Percentiles rank a stretch among this genome's conserved stretches.
Conservation (phyloP, 2,113 vertebrate species). For the Cygnus buccinator region DNA sequence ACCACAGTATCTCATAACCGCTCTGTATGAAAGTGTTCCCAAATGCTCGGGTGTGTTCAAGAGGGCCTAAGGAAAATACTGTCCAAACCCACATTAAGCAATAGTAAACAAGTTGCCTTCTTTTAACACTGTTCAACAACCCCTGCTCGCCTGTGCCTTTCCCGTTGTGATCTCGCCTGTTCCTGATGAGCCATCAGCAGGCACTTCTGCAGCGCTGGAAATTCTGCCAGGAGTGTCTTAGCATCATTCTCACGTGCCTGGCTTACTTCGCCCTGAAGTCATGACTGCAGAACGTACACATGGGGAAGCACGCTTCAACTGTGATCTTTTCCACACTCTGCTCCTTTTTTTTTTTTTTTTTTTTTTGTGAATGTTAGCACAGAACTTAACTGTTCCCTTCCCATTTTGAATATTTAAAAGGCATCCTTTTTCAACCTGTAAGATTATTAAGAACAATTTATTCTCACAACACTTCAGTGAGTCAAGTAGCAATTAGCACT, state of each 20-base stretch:
- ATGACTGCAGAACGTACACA: neutral
- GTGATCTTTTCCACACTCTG: neutral
- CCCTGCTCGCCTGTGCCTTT: accelerated
- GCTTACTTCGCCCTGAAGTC: neutral
- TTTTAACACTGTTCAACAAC: neutral
- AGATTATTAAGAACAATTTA: neutral
- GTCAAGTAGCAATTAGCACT: neutral
- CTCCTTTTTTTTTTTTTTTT: neutral
- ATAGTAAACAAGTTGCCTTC: neutral
- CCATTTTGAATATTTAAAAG: neutral
- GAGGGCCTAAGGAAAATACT: neutral
- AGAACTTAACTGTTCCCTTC: neutral
- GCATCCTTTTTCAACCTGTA: neutral
- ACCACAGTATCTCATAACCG: neutral
- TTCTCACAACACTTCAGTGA: neutral
- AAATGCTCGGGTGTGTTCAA: neutral
- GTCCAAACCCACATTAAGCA: neutral
- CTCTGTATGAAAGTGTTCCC: neutral
- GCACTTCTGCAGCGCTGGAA: neutral
- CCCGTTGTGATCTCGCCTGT: neutral
- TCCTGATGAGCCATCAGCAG: neutral
- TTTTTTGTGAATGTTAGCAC: neutral
- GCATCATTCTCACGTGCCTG: neutral
- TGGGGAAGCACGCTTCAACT: neutral
- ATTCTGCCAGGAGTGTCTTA: neutral